Evolutionary conservation across 2,888 invertebrate species (phyloP), one percentile per base, ranked within the genome.

Genomic region (Mylabris sibirica): DNA sequence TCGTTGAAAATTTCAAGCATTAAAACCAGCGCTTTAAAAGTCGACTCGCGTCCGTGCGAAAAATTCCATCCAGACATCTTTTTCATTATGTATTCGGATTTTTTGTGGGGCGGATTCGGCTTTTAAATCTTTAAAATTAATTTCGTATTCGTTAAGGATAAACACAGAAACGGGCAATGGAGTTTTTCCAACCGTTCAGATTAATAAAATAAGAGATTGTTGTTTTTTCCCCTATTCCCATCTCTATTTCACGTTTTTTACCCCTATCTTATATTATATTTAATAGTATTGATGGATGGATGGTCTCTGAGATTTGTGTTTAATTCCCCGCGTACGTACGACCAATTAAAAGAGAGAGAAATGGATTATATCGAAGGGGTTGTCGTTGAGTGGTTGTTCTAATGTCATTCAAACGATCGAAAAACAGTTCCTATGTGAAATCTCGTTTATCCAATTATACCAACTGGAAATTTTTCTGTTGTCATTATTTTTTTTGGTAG

Each of bases 61-160:
- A 49, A 72, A 72, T 64, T 70, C 67, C 68, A 70, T 68, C 70
- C 70, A 68, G 68, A 70, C 72, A 67, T 67, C 68, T 68, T 72
- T 72, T 72, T 68, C 68, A 70, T 72, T 70, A 70, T 41, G 70
- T 68, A 68, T 72, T 70, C 70, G 60, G 64, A n/a, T 69, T 70
- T 70, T 72, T 70, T 70, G 64, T 64, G 63, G 65, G 63, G 66
- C 65, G 68, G 67, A 67, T 67, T 65, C 64, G 63, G 65, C 70
- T 73, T 75, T 74, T 73, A 73, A 75, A 75, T 71, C 70, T 72
- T 71, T 72, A 67, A 74, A 75, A 75, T 75, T 75, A 75, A 75
- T 75, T 75, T 74, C 71, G 74, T 70, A 73, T 73, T 74, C 72
- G 68, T 66, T 65, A 68, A 68, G 68, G 68, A 68, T 68, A 65